Percentiles rank a stretch among this genome's conserved stretches.
Conservation (phyloP, 2,113 vertebrate genomes). For the Oreochromis tanganicae region DNA sequence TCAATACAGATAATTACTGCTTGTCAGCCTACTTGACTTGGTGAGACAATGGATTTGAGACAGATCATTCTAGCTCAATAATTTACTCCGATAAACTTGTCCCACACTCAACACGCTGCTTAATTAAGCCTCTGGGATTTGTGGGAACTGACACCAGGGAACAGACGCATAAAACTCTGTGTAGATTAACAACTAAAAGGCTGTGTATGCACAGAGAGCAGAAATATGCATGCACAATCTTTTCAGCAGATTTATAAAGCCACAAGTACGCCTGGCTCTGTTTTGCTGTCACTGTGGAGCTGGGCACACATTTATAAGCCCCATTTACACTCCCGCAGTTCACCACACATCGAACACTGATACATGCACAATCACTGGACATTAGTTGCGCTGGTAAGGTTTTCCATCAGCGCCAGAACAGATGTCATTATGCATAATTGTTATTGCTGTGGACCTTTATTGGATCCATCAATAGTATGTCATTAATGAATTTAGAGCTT, state of each 20-base stretch:
- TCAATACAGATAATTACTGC: slow-evolving; percentile 42
- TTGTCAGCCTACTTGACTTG: slow-evolving; percentile 30
- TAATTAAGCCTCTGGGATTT: slow-evolving; percentile 56
- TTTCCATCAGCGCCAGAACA: neutral
- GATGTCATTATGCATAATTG: neutral
- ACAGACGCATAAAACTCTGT: neutral
- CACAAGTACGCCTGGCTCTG: neutral
- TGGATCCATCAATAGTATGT: neutral
- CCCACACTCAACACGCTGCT: slow-evolving; percentile 2
- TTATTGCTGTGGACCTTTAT: neutral
- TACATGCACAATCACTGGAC: neutral
- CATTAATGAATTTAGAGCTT: neutral
- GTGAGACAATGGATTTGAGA: slow-evolving; percentile 22
- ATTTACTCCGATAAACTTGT: slow-evolving; percentile 45
- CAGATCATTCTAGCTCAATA: slow-evolving; percentile 38
- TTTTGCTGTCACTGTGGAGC: neutral
- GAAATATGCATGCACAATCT: neutral
- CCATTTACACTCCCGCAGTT: neutral
- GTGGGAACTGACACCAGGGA: slow-evolving; percentile 7
- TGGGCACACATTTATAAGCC: neutral
- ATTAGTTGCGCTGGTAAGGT: neutral
- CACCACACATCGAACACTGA: neutral
- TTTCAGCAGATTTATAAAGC: neutral
- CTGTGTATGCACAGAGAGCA: neutral
- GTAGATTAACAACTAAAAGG: neutral